phyloP scores from a whole-genome alignment of 2,888 invertebrate species.

The Lissocephala sabroskyi region DNA sequence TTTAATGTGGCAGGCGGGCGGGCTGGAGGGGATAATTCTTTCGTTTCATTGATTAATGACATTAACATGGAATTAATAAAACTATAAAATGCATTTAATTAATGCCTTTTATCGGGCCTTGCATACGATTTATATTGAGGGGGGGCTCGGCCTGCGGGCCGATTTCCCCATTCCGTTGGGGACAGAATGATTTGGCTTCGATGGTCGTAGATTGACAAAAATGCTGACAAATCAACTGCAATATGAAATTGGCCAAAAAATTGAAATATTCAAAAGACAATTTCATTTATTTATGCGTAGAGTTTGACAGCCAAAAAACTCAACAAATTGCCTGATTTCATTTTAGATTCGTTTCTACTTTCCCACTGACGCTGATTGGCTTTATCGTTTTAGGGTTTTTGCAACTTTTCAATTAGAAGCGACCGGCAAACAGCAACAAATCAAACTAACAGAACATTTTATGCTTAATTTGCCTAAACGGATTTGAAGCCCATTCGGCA shows the following conservation, averaged over 20 bases:
- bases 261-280: not conserved
- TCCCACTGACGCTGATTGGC: too few relatives aligned
- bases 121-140: not conserved
- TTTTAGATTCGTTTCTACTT: conserved; percentile 43
- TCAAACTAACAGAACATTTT: not conserved
- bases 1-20: too few relatives aligned
- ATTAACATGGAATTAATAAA: conserved; percentile 39
- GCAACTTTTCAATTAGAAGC: conserved; percentile 36
- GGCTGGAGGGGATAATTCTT: too few relatives aligned
- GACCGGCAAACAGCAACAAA: conserved; percentile 1
- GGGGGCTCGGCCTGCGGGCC: not conserved
- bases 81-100: conserved; percentile 32
- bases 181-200: not conserved
- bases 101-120: conserved; percentile 13
- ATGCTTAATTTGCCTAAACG: not conserved
- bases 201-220: too few relatives aligned
- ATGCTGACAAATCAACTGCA: too few relatives aligned
- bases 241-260: too few relatives aligned
- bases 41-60: conserved; percentile 38
- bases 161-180: not conserved
- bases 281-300: not conserved
- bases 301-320: not conserved
- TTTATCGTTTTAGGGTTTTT: conserved; percentile 7
- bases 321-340: conserved; percentile 35
- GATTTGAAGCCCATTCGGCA: too few relatives aligned